Conservation (phyloP, 1,140 invertebrate species). For the Diachasma alloeum region DNA sequence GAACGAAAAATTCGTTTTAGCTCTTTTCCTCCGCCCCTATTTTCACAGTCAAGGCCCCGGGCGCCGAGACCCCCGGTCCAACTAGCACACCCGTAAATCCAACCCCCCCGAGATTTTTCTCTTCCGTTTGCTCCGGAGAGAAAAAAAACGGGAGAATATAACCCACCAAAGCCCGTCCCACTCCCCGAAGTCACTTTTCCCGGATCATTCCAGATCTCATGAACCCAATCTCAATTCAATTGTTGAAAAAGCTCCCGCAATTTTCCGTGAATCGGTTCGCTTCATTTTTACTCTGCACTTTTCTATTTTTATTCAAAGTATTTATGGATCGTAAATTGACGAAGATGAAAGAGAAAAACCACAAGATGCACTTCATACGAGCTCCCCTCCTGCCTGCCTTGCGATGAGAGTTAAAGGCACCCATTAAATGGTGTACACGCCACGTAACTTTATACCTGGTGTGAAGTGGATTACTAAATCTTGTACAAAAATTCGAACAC, state of each 20-base stretch:
- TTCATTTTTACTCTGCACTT: background rate
- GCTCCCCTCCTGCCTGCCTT: background rate
- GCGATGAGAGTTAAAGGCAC: background rate
- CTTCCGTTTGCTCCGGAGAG: constrained; percentile 29
- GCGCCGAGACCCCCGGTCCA: background rate
- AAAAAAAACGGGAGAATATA: constrained; percentile 2
- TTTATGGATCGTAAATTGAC: background rate
- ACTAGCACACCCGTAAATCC: constrained; percentile 34
- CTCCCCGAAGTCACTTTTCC: background rate
- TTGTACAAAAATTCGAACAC: constrained; percentile 49
- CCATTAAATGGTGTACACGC: constrained; percentile 54
- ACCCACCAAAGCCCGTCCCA: constrained; percentile 3
- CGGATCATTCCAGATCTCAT: background rate
- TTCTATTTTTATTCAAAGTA: background rate
- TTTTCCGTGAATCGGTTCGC: background rate
- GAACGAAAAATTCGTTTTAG: constrained; percentile 11
- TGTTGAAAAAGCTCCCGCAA: background rate
- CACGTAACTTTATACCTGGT: constrained; percentile 60
- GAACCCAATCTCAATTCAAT: background rate
- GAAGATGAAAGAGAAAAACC: background rate
- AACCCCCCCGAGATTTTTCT: constrained; percentile 36
- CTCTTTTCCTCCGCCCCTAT: constrained; percentile 5
- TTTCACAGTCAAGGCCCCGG: constrained; percentile 8
- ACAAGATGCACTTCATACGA: background rate
- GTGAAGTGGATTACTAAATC: constrained; percentile 49